Conservation (phyloP, 2,797 vertebrate species). For the Hyperoplus immaculatus region DNA sequence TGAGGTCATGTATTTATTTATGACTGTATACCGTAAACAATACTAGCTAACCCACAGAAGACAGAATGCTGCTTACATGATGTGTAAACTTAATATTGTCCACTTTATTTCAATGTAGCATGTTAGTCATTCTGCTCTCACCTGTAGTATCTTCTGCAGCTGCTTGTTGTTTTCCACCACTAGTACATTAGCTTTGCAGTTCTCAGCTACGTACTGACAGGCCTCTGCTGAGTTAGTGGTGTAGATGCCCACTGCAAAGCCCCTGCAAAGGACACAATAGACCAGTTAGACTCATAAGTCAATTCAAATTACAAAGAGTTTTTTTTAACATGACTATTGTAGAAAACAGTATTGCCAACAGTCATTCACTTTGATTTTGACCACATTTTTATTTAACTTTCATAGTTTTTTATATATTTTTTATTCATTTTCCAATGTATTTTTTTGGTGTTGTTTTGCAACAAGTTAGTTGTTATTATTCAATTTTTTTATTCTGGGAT, state of each 20-base stretch:
- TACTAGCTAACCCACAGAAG: background rate
- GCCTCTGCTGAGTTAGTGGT: slow-evolving; percentile 94
- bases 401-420: too few species aligned
- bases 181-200: slow-evolving; percentile 90
- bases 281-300: background rate
- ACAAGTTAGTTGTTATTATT: too few species aligned
- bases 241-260: slow-evolving; percentile 95
- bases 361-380: too few species aligned
- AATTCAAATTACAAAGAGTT: too few species aligned
- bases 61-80: background rate
- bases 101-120: background rate
- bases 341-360: too few species aligned
- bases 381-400: too few species aligned
- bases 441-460: too few species aligned
- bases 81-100: background rate
- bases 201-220: slow-evolving; percentile 90
- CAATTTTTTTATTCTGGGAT: too few species aligned
- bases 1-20: too few species aligned
- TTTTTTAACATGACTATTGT: too few species aligned
- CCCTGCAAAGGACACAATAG: slow-evolving; percentile 77
- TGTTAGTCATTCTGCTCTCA: slow-evolving; percentile 66
- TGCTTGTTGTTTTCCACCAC: slow-evolving; percentile 96
- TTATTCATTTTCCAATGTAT: too few species aligned
- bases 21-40: background rate
- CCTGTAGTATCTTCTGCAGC: slow-evolving; percentile 95